Evolutionary conservation across 1,140 invertebrate genomes (phyloP).

Genomic region (Drosophila auraria): DNA sequence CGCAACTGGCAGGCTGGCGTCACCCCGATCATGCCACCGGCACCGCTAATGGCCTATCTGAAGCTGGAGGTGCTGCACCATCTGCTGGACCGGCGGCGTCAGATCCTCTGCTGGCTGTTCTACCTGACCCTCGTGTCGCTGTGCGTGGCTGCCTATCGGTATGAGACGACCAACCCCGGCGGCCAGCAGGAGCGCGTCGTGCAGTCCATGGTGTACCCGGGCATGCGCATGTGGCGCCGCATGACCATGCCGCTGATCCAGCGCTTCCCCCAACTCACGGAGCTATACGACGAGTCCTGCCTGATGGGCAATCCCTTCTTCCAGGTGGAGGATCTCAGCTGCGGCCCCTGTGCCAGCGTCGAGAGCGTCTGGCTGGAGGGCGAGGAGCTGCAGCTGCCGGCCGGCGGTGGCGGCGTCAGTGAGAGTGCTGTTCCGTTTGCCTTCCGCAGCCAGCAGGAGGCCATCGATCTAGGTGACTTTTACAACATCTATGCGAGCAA

Average conservation of each 20-base stretch:
- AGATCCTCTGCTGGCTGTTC: constrained; percentile 80
- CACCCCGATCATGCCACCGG: constrained; percentile 2
- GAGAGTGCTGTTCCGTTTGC: constrained; percentile 66
- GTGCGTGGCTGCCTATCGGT: constrained; percentile 72
- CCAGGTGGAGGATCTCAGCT: constrained; percentile 88
- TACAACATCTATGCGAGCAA: constrained; percentile 85
- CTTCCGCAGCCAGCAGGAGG: constrained; percentile 82
- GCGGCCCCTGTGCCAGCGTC: constrained; percentile 89
- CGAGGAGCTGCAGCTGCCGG: constrained; percentile 48
- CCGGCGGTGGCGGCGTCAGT: not conserved
- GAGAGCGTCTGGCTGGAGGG: constrained; percentile 85
- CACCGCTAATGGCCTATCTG: constrained; percentile 57
- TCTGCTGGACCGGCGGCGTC: constrained; percentile 72
- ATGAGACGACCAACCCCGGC: constrained; percentile 80
- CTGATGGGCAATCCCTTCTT: constrained; percentile 90
- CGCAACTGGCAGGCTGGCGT: constrained; percentile 27
- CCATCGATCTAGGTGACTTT: constrained; percentile 84
- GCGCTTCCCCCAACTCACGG: constrained; percentile 85
- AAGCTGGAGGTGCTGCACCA: constrained; percentile 77
- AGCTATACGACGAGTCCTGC: constrained; percentile 91
- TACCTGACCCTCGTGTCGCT: constrained; percentile 70
- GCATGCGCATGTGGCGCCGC: constrained; percentile 85
- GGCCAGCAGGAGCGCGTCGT: constrained; percentile 78
- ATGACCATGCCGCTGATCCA: constrained; percentile 86
- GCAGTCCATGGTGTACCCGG: constrained; percentile 86